Evolutionary conservation across 2,113 vertebrate genomes (phyloP), one percentile per base, ranked within the genome.

Genomic region (Empidonax alnorum): DNA sequence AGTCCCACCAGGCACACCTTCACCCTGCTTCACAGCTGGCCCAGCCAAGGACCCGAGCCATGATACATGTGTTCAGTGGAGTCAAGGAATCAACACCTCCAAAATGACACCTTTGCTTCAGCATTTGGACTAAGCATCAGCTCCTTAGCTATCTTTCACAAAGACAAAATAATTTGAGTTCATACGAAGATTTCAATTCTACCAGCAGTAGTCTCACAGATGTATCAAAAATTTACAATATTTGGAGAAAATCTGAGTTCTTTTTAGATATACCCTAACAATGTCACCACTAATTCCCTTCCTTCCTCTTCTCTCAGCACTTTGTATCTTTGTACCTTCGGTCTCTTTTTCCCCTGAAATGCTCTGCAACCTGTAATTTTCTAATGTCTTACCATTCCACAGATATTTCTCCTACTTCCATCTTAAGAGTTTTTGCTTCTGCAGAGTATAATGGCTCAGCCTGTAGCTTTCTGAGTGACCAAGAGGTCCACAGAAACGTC

Each of bases 31-130:
- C 12, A 24, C 2, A 1, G 3, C 12, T 58, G 8, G 9, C 14
- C 18, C 10, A 78, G 8, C 8, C 4, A 59, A 4, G 4, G 9
- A 33, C 3, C 30, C 46, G 8, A 35, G 16, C 28, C 31, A 12
- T 19, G 7, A 1, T 44, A 0, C 14, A 21, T 18, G 27, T 5
- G 6, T 35, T 52, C 44, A 56, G 5, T 6, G 20, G 3, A 4
- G 3, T 30, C 65, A 39, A n/a, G n/a, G 24, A 47, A 55, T 14
- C 10, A 63, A 6, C 0, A 4, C 19, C 87, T 10, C 28, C 7
- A 20, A 30, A 78, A 31, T 2, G 3, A 14, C 10, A 67, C 10
- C 10, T 20, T 17, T 37, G 14, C 10, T 63, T 83, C n/a, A 89
- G 9, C 10, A 25, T 22, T 79, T 68, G 30, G 14, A 63, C 14